Conservation (phyloP, 2,888 invertebrate genomes). For the Tortrix viridana region DNA sequence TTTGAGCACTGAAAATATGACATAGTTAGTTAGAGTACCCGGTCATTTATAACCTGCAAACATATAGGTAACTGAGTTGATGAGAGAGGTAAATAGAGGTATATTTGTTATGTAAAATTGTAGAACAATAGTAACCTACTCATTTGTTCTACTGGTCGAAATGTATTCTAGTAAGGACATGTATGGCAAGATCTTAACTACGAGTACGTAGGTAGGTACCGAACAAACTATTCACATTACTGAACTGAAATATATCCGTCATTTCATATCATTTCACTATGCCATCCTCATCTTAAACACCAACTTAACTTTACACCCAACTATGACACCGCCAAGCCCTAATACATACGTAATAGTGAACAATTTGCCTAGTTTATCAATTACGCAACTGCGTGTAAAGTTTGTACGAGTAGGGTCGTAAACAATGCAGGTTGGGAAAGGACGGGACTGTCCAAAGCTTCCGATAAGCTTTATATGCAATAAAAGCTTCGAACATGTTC, state of each 20-base stretch:
- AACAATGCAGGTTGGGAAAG: constrained; percentile 21
- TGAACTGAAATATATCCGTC: constrained; percentile 9
- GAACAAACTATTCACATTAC: background rate
- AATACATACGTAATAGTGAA: background rate
- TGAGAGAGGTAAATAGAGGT: no score
- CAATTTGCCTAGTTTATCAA: background rate
- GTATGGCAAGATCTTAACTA: no score
- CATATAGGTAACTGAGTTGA: no score
- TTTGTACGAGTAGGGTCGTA: background rate
- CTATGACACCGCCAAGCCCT: background rate
- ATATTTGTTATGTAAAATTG: no score
- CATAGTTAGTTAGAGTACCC: no score
- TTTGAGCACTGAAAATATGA: no score
- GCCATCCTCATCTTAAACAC: constrained; percentile 2
- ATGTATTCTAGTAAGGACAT: no score
- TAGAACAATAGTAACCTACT: no score
- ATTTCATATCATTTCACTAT: constrained; percentile 23
- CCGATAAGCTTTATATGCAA: constrained; percentile 33
- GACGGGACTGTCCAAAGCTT: constrained; percentile 23
- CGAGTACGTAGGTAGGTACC: background rate
- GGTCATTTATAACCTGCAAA: no score
- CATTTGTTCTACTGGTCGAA: no score
- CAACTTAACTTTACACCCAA: constrained; percentile 13
- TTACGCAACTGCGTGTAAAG: background rate
- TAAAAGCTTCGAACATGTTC: constrained; percentile 9